Base-by-base conservation (phyloP, 2,113 vertebrate species). In the Barnardius zonarius region DNA sequence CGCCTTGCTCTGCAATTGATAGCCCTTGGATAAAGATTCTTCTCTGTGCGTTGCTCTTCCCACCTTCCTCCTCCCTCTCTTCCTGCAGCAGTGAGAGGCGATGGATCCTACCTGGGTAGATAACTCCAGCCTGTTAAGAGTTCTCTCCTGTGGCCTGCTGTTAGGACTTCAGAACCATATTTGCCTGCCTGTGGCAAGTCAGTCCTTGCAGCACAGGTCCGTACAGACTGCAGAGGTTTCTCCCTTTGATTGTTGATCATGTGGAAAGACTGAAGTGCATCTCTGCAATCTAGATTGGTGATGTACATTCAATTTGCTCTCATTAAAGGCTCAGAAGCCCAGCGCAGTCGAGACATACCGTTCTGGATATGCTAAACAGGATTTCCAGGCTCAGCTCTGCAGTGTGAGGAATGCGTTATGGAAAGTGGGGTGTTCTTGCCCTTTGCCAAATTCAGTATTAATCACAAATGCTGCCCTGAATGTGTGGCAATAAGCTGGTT, bases 31-130 rank as follows among this genome's bases (percentile, higher is more conserved):
- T 94, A 95, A 96, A 94, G 95, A 90, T 87, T 86, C 37, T 88
- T 96, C 75, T 93, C 83, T 94, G 86, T 85, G 63, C 41, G 17
- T 93, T 87, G 77, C 91, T 90, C 69, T 92, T 92, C 95, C 95
- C 91, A 95, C 95, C 87, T 95, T 90, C 95, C 77, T 93, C 87
- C 95, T 90, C 93, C 94, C 85, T 93, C 93, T 96, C 90, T 93
- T 96, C 76, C 83, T 89, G 70, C 85, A 96, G 86, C 91, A 86
- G 78, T 46, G 85, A 96, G 88, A 91, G 93, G 76, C 1, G 0
- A 69, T 83, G 78, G 75, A 94, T 88, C 68, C 66, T 61, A 81
- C 92, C 78, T 84, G 86, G 93, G 74, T 95, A 95, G 92, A 79
- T 96, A 91, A 82, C 80, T 88, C 49, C 82, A 92, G 55, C 66